Percentiles rank a stretch among this genome's conserved stretches.
phyloP scores from a whole-genome alignment of 2,113 vertebrate genomes.

The Salvator merianae region DNA sequence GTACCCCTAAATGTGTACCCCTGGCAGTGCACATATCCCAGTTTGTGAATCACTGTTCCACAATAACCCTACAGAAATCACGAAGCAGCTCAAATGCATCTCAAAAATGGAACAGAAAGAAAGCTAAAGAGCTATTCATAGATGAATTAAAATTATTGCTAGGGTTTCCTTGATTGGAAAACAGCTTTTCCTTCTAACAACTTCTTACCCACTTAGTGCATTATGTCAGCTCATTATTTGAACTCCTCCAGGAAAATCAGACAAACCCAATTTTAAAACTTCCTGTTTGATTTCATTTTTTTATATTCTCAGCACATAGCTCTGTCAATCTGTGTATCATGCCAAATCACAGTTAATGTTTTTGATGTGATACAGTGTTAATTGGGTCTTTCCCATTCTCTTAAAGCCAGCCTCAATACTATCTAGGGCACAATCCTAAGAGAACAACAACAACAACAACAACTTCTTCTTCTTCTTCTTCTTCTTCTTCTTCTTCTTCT shows the following conservation, averaged over 20 bases:
- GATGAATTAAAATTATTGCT: neutral
- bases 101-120: neutral
- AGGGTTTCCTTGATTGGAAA: neutral
- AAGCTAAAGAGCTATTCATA: neutral
- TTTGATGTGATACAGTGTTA: neutral
- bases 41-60: no score
- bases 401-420: neutral
- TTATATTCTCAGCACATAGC: neutral
- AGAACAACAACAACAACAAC: no score
- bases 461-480: no score
- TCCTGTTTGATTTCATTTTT: neutral
- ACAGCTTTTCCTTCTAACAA: neutral
- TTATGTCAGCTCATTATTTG: neutral
- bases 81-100: neutral
- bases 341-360: neutral
- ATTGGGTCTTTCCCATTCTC: neutral
- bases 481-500: no score
- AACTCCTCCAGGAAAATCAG: neutral
- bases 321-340: neutral
- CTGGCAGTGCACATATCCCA: no score
- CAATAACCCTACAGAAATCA: neutral
- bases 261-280: neutral
- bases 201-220: neutral
- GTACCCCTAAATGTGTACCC: no score
- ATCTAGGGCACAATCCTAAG: neutral